These are phyloP conservation scores for Leptopilina boulardi DNA, from an alignment of 1,140 invertebrate species.

Conservation along the genomic window DNA sequence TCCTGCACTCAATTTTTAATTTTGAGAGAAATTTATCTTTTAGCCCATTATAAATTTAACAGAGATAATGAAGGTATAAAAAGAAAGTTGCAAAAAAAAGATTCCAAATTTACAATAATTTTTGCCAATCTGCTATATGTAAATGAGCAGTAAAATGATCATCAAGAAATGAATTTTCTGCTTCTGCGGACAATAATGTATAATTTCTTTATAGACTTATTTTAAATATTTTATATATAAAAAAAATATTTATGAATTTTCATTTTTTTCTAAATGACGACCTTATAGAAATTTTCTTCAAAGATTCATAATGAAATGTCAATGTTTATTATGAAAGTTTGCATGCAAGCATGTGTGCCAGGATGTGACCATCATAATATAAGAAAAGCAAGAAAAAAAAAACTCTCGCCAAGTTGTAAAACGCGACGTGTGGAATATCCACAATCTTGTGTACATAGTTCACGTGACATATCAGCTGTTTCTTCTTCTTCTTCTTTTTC, in stretches of 20 bases:
- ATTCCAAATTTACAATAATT: neutral
- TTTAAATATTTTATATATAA: too few relatives aligned
- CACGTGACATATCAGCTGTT: slow-evolving; percentile 20
- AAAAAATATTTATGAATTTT: too few relatives aligned
- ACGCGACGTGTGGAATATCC: neutral
- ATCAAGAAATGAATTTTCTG: too few relatives aligned
- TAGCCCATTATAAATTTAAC: neutral
- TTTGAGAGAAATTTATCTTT: slow-evolving; percentile 7
- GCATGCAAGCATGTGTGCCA: slow-evolving; percentile 16
- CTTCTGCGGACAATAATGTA: too few relatives aligned
- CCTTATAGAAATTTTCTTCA: neutral
- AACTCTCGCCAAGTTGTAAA: neutral
- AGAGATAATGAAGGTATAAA: neutral
- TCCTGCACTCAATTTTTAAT: slow-evolving; percentile 15
- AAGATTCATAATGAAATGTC: slow-evolving; percentile 1
- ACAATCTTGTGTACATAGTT: neutral
- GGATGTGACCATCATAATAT: neutral
- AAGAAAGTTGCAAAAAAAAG: neutral
- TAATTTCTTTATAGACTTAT: too few relatives aligned
- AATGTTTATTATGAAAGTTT: slow-evolving; percentile 20
- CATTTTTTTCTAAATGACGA: neutral
- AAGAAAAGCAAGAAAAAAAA: slow-evolving; percentile 2
- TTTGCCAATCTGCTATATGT: neutral
- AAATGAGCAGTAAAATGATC: too few relatives aligned
- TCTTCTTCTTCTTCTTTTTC: too few relatives aligned